A percentile compares a stretch with the other conserved stretches of the same genome.
Evolutionary conservation across 2,888 invertebrate species (phyloP).

Genomic region (Pseudolycoriella hygida): DNA sequence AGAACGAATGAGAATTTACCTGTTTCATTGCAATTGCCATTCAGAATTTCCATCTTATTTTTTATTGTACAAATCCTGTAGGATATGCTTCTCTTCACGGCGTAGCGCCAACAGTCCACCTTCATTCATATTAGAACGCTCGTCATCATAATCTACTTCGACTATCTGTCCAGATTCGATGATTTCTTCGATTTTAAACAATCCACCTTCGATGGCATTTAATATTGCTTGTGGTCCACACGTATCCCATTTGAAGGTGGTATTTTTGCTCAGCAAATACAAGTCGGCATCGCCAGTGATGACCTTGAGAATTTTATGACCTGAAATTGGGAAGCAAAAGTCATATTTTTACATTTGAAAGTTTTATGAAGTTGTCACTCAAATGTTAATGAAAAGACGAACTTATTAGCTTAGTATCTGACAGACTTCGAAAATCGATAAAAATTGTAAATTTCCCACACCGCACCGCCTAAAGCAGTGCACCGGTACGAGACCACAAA

Average conservation of each 20-base stretch:
- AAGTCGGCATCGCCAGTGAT: constrained; percentile 49
- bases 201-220: constrained; percentile 58
- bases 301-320: constrained; percentile 73
- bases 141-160: constrained; percentile 9
- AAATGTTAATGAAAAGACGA: no score
- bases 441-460: no score
- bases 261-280: constrained; percentile 60
- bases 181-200: constrained; percentile 18
- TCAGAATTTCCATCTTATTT: constrained; percentile 3
- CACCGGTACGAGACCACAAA: no score
- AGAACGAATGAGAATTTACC: no score
- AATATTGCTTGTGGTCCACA: constrained; percentile 81
- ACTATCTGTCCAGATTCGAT: constrained; percentile 11
- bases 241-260: constrained; percentile 83
- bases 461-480: no score
- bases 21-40: no score
- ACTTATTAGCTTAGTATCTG: no score
- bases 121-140: constrained; percentile 8
- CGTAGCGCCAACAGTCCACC: constrained; percentile 7
- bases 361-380: no score
- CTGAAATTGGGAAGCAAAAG: constrained; percentile 20
- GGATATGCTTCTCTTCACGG: constrained; percentile 6
- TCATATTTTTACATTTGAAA: no score
- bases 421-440: no score
- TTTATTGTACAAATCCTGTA: constrained; percentile 7